These are phyloP conservation scores for Astur gentilis DNA, from an alignment of 2,113 vertebrate genomes.

Conservation along the genomic window DNA sequence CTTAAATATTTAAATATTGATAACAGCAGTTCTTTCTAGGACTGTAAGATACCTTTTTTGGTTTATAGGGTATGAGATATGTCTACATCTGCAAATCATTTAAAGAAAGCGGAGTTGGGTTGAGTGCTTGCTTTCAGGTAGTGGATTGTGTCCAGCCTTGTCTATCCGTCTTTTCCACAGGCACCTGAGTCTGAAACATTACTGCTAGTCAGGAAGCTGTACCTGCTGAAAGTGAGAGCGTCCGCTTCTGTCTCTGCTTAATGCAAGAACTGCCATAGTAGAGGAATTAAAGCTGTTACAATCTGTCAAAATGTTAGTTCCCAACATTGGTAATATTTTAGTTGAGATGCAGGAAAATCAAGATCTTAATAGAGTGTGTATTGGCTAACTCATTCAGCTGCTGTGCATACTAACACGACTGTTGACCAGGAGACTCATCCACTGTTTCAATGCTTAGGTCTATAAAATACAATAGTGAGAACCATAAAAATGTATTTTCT, in stretches of 20 bases:
- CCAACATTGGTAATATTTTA: not conserved
- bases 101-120: not conserved
- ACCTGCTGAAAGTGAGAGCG: not conserved
- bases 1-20: not conserved
- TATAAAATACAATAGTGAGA: not conserved
- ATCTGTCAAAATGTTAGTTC: not conserved
- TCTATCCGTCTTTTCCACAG: not conserved
- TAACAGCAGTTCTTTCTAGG: not conserved
- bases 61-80: not conserved
- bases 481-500: not conserved
- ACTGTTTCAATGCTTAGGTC: not conserved
- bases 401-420: not conserved
- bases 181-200: not conserved
- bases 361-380: not conserved
- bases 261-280: not conserved
- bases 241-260: not conserved
- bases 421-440: not conserved
- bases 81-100: not conserved
- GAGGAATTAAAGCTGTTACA: not conserved
- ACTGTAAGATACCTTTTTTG: not conserved
- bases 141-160: not conserved
- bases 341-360: not conserved
- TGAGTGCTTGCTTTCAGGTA: not conserved
- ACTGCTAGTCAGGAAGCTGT: not conserved
- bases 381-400: not conserved